These are phyloP conservation scores for Vollenhovia emeryi DNA, from an alignment of 1,140 invertebrate species.

Conservation along the genomic window DNA sequence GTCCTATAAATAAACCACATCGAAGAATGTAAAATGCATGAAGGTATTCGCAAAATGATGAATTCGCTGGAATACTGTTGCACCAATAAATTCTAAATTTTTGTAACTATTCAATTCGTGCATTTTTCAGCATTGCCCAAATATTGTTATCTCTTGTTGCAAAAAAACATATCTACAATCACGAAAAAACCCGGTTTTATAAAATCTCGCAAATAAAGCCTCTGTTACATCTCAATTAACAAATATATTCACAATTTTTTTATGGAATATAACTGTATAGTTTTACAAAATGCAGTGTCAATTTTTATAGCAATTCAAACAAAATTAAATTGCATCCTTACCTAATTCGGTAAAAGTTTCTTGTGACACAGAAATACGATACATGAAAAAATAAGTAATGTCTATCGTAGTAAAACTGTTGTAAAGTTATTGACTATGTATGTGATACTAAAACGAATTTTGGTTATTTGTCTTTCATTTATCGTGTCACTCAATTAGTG, in stretches of 20 bases:
- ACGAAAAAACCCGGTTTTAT: conserved; percentile 1
- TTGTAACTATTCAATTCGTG: not conserved
- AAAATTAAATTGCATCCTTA: not conserved
- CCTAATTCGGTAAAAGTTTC: not conserved
- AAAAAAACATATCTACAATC: conserved; percentile 1
- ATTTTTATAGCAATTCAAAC: not conserved
- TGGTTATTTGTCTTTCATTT: not conserved
- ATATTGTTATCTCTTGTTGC: conserved; percentile 5
- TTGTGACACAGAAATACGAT: not conserved
- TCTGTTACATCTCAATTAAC: conserved; percentile 20
- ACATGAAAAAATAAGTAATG: not conserved
- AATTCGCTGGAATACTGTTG: not conserved
- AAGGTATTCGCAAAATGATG: not conserved
- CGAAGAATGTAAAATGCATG: not conserved
- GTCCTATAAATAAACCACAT: not conserved
- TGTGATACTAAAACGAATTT: not conserved
- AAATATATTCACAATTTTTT: conserved; percentile 13
- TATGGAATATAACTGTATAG: not conserved
- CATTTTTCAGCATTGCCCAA: not conserved
- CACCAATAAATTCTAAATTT: conserved; percentile 3
- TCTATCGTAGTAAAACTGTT: not conserved
- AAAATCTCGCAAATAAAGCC: not conserved
- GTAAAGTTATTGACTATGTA: not conserved
- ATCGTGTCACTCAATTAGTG: not conserved
- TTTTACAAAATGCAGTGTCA: not conserved